Base-by-base conservation (phyloP, 2,113 vertebrate genomes). In the Toxotes chatareus region DNA sequence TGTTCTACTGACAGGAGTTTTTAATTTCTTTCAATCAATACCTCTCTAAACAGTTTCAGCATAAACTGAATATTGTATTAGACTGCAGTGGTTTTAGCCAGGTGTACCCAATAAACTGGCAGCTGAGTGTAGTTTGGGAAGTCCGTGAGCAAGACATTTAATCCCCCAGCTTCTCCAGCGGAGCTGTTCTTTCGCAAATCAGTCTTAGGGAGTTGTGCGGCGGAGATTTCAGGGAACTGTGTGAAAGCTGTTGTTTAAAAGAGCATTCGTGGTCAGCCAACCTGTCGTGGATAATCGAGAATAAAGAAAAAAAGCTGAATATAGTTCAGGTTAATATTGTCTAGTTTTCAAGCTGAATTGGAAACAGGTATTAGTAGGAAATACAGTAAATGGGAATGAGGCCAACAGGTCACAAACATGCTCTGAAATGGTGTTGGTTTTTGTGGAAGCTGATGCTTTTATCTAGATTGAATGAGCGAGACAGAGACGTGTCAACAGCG, bases 401-500 rank as follows among this genome's bases (percentile, higher is more conserved):
- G 79, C n/a, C 51, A 0, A 16, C 44, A 62, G 46, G 56, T 70
- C 68, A 5, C 23, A 73, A 17, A 34, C 42, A 21, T 17, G 49
- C 53, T 77, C 51, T 59, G 55, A 14, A 53, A 47, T 46, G 23
- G 14, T 71, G 64, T 4, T 7, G 16, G 19, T 47, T 67, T 78
- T 21, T 51, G 32, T 61, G 60, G 27, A 51, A 72, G 74, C 51
- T 79, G 47, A 60, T 32, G 74, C 74, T 82, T 76, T 81, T 74
- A 84, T 65, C 63, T 38, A n/a, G 70, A 87, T 62, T 73, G 21
- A 78, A 32, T 51, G 61, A 73, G 27, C 61, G 34, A 68, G 68
- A 61, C 3, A 42, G 6, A 72, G 3, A 11, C 0, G 12, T 17
- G 34, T 67, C 27, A 40, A n/a, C 49, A 53, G 31, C 3, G n/a